These are phyloP conservation scores for Aegithalos caudatus DNA, from an alignment of 2,113 vertebrate species.

Conservation along the genomic window DNA sequence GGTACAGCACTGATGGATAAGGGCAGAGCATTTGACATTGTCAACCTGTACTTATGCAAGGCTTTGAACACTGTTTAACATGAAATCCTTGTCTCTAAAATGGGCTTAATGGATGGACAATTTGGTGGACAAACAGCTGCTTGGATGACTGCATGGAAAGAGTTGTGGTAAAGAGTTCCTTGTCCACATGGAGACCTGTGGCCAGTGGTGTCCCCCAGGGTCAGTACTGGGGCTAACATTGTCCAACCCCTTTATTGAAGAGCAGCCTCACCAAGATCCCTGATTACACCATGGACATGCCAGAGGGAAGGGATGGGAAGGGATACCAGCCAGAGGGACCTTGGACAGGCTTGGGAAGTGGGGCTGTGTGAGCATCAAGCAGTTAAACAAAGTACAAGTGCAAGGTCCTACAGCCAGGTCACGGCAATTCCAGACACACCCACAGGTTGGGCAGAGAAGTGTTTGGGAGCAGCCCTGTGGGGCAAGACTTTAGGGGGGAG, in stretches of 20 bases:
- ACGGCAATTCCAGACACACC: background rate
- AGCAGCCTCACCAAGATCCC: background rate
- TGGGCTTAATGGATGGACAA: background rate
- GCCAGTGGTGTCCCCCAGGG: background rate
- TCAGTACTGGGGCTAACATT: accelerated
- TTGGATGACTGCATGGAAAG: too few species aligned
- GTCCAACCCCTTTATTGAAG: background rate
- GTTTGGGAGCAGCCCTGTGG: background rate
- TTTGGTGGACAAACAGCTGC: background rate
- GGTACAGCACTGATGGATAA: background rate
- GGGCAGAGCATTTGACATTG: background rate
- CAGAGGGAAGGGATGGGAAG: background rate
- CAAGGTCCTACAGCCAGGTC: too few species aligned
- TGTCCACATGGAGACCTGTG: background rate
- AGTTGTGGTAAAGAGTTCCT: background rate
- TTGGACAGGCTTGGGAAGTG: background rate
- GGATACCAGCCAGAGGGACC: background rate
- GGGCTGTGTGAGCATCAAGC: background rate
- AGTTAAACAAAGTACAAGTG: background rate
- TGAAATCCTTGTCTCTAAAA: too few species aligned
- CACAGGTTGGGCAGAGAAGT: background rate
- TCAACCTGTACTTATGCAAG: background rate
- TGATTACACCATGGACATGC: background rate
- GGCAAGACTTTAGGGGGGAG: background rate
- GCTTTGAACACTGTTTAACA: background rate